Evolutionary conservation across 2,888 invertebrate species (phyloP).

Genomic region (Mesoligia furuncula): DNA sequence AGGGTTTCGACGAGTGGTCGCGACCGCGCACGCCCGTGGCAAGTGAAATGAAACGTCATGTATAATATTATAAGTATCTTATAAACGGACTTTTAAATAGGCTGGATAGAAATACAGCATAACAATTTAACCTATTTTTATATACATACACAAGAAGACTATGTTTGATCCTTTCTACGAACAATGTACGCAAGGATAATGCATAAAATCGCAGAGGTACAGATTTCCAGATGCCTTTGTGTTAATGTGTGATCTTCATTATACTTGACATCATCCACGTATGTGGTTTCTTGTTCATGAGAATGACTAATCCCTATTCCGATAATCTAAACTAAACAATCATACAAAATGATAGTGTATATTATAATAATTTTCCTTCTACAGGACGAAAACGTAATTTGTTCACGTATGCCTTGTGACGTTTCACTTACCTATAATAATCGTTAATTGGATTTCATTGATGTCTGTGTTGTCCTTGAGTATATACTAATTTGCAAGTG

Average conservation of each 20-base stretch:
- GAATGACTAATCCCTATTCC: constrained; percentile 39
- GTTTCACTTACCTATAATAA: constrained; percentile 54
- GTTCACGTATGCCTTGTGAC: constrained; percentile 46
- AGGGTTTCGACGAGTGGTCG: constrained; percentile 65
- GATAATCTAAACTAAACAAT: constrained; percentile 36
- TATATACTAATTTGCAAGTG: constrained; percentile 85
- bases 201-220: not conserved
- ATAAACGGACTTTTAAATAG: constrained; percentile 8
- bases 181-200: not conserved
- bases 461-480: constrained; percentile 76
- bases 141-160: not conserved
- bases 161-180: constrained; percentile 1
- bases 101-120: not conserved
- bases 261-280: constrained; percentile 6
- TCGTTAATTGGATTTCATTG: constrained; percentile 68
- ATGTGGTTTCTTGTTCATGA: constrained; percentile 35
- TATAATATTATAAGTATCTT: not conserved
- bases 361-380: constrained; percentile 44
- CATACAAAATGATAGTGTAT: constrained; percentile 7
- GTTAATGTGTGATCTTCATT: not conserved
- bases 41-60: constrained; percentile 28
- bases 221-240: not conserved
- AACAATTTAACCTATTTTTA: not conserved
- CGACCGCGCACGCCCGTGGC: constrained; percentile 35
- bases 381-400: constrained; percentile 39